Percentiles rank a stretch among this genome's conserved stretches.
Conservation (phyloP, 2,888 invertebrate species). For the Drosophila hamatofila region DNA sequence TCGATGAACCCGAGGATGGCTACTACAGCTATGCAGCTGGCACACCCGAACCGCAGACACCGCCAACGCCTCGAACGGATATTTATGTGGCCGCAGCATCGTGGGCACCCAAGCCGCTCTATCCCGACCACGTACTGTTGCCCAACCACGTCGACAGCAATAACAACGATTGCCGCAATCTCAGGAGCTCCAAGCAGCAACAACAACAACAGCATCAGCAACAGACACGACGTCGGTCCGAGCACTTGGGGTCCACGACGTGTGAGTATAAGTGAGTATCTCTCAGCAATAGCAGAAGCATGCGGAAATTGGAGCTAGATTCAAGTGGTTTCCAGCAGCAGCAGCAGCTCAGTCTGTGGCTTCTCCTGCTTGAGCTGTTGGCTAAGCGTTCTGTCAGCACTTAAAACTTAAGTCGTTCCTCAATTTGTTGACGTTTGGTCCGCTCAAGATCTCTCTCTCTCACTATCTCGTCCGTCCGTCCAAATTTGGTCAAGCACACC, state of each 20-base stretch:
- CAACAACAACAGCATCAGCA: slow-evolving; percentile 31
- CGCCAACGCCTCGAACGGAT: slow-evolving; percentile 86
- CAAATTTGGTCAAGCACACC: slow-evolving; percentile 76
- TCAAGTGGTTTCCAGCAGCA: slow-evolving; percentile 27
- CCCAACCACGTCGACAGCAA: slow-evolving; percentile 61
- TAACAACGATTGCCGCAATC: slow-evolving; percentile 64
- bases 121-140: slow-evolving; percentile 81
- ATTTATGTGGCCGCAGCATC: slow-evolving; percentile 90
- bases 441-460: slow-evolving; percentile 37
- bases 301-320: slow-evolving; percentile 42
- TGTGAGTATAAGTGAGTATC: slow-evolving; percentile 84
- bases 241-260: slow-evolving; percentile 85
- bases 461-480: slow-evolving; percentile 43
- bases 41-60: slow-evolving; percentile 76
- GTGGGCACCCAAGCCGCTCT: slow-evolving; percentile 90
- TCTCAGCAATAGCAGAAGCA: slow-evolving; percentile 4
- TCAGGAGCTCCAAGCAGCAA: slow-evolving; percentile 27
- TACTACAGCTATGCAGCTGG: slow-evolving; percentile 82
- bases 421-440: slow-evolving; percentile 32
- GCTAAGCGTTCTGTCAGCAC: slow-evolving; percentile 75
- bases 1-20: slow-evolving; percentile 78
- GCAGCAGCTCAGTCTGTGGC: slow-evolving; percentile 21
- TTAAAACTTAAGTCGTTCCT: slow-evolving; percentile 56
- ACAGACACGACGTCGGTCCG: slow-evolving; percentile 62
- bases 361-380: slow-evolving; percentile 30